phyloP scores from a whole-genome alignment of 2,113 vertebrate genomes.

The Paradisaea rubra region DNA sequence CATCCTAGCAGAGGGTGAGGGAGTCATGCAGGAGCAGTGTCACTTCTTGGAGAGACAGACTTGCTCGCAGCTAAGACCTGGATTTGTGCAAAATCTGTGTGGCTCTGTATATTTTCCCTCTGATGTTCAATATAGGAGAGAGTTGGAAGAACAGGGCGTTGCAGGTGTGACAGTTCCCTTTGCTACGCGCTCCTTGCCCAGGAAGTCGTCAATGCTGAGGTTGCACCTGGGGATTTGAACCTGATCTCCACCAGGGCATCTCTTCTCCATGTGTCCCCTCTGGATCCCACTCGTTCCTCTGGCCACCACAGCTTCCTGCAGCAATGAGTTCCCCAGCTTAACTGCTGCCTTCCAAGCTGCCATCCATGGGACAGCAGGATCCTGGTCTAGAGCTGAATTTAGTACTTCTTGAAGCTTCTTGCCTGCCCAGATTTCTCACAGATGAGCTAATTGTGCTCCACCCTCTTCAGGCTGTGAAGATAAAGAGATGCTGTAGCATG shows the following conservation, averaged over 20 bases:
- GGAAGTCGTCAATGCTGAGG: background rate
- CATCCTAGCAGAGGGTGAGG: background rate
- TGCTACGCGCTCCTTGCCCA: background rate
- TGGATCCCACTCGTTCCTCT: background rate
- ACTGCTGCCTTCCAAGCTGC: background rate
- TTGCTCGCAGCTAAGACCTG: background rate
- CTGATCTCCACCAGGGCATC: background rate
- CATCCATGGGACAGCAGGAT: background rate
- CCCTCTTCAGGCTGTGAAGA: conserved; percentile 37
- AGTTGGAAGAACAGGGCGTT: background rate
- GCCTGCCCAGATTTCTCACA: conserved; percentile 4
- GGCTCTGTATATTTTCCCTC: background rate
- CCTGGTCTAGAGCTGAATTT: background rate
- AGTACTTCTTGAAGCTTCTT: background rate
- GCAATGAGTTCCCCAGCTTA: background rate
- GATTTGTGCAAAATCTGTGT: background rate
- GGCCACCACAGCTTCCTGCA: background rate
- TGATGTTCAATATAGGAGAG: background rate
- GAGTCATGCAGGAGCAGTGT: background rate
- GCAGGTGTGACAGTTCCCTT: background rate
- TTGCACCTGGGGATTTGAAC: background rate
- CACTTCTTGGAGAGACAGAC: background rate
- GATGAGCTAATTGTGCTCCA: conserved; percentile 37
- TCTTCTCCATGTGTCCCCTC: accelerated
- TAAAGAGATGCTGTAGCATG: conserved; percentile 46